Evolutionary conservation across 2,797 vertebrate species (phyloP), one percentile per base, ranked within the genome.

Genomic region (Mionectes olivaceus): DNA sequence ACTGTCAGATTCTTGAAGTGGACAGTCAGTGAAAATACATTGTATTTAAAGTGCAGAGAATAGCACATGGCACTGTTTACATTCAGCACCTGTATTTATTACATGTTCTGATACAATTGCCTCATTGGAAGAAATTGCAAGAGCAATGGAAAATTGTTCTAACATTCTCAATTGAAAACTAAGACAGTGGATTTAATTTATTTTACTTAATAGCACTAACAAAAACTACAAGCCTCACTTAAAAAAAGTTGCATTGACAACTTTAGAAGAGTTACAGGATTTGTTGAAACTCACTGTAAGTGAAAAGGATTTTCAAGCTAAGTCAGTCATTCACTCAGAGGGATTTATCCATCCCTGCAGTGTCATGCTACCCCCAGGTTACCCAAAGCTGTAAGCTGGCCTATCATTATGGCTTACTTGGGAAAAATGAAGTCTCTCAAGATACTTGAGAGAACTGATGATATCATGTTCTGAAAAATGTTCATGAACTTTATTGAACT

Each of bases 281-380:
- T 52, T 83, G 33, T 15, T 5, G 2, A 53, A 50, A 19, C 17
- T 10, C 39, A 11, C 33, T 47, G 53, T 57, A 28, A 32, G 18
- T 71, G 37, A 32, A 64, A 70, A 67, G 3, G 1, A 2, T 87
- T 89, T 75, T 78, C 83, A 75, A 90, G 41, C 21, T 46, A 19
- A 64, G 19, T 13, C 33, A 27, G 64, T 41, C 17, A 2, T 39
- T 77, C 44, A 52, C 17, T 76, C 59, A 49, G 52, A 63, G 30
- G 27, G 30, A 37, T 74, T 84, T 44, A 7, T n/a, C 52, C 63
- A 35, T 3, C 56, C 22, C 0, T 33, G 18, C 53, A 70, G 11
- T 0, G 32, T 17, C 46, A 39, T 0, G 0, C n/a, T 65, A 37
- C 25, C 63, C 44, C 49, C 73, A 28, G 59, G 71, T 13, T 64